Evolutionary conservation across 2,113 vertebrate species (phyloP).

Genomic region (Myxocyprinus asiaticus): DNA sequence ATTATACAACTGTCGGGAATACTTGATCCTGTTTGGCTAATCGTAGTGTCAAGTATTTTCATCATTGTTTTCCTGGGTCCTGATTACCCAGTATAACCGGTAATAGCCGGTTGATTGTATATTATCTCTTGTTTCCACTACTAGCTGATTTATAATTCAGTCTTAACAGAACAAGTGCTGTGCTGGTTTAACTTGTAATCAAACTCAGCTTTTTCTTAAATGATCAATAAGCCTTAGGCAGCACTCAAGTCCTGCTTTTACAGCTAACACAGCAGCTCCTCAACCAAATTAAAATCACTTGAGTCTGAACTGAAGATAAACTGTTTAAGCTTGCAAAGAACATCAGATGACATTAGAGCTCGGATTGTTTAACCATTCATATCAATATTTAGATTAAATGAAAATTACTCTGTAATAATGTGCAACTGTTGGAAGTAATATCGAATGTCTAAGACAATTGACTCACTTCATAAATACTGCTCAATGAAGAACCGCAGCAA

Average conservation of each 20-base stretch:
- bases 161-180: not conserved
- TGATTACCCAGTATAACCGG: no score
- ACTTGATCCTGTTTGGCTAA: no score
- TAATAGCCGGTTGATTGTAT: no score
- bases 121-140: not conserved
- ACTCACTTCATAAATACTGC: no score
- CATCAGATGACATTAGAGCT: not conserved
- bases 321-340: not conserved
- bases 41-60: no score
- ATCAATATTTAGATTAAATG: not conserved
- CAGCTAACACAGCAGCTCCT: conserved; percentile 4
- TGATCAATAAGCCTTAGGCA: conserved; percentile 40
- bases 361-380: not conserved
- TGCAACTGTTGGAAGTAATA: not conserved
- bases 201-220: conserved; percentile 30
- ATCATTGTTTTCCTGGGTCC: no score
- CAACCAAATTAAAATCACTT: not conserved
- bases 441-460: no score
- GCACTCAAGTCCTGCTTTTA: conserved; percentile 1
- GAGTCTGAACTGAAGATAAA: not conserved
- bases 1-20: no score
- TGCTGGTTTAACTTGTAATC: not conserved
- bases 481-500: no score
- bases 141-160: not conserved
- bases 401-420: not conserved